These are phyloP conservation scores for Alectoris magna DNA, from an alignment of 2,797 vertebrate species.

Conservation along the genomic window DNA sequence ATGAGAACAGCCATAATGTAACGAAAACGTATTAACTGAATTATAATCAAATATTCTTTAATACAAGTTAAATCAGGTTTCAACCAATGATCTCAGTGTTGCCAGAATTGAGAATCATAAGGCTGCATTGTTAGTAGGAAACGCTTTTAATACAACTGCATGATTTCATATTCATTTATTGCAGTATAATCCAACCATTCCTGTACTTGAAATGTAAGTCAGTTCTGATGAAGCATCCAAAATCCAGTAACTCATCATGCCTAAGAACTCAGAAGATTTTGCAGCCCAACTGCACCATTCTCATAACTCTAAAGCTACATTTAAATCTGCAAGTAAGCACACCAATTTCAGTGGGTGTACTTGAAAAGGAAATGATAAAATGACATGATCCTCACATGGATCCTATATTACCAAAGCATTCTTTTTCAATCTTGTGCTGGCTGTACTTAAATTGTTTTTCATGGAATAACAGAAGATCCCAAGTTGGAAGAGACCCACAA, in stretches of 20 bases:
- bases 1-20: background rate
- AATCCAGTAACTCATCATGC: background rate
- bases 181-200: background rate
- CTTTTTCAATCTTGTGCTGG: background rate
- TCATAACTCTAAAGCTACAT: background rate
- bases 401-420: background rate
- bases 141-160: background rate
- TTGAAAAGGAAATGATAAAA: background rate
- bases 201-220: background rate
- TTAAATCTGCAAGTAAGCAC: background rate
- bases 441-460: background rate
- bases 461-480: background rate
- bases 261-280: background rate
- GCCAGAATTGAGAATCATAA: background rate
- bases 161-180: background rate
- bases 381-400: background rate
- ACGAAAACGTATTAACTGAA: background rate
- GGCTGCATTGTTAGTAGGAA: background rate
- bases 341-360: background rate
- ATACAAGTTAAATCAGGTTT: background rate
- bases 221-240: background rate
- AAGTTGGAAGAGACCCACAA: no score
- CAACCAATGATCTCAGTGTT: background rate
- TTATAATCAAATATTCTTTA: background rate
- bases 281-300: background rate